Evolutionary conservation across 2,113 vertebrate species (phyloP).

Genomic region (Proterorhinus semilunaris): DNA sequence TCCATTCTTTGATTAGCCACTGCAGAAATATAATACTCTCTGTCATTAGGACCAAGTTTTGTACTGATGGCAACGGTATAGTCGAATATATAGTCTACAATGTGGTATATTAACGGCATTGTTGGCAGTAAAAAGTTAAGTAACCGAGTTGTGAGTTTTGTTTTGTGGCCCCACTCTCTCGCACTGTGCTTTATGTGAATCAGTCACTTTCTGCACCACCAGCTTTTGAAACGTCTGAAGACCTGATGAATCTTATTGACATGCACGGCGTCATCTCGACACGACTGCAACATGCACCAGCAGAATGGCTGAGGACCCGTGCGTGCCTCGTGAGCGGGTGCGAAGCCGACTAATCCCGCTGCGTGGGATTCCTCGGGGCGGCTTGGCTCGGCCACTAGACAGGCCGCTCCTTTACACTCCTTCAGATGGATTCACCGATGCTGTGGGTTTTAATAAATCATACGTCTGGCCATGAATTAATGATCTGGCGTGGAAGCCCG

Average conservation of each 20-base stretch:
- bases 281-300: background rate
- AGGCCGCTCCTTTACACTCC: constrained; percentile 31
- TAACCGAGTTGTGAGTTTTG: too few species aligned
- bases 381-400: constrained; percentile 24
- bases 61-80: too few species aligned
- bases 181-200: too few species aligned
- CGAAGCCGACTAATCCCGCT: constrained; percentile 31
- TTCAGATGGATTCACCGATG: constrained; percentile 46
- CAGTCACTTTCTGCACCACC: background rate
- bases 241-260: background rate
- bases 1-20: too few species aligned
- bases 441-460: constrained; percentile 46
- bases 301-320: constrained; percentile 20
- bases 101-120: too few species aligned
- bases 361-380: constrained; percentile 32
- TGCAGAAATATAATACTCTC: too few species aligned
- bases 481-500: constrained; percentile 18
- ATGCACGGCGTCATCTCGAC: background rate
- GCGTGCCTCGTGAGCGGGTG: constrained; percentile 30
- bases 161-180: too few species aligned
- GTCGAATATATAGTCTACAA: too few species aligned
- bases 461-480: constrained; percentile 59
- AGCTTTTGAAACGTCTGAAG: background rate
- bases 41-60: too few species aligned
- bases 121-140: too few species aligned